Base-by-base conservation (phyloP, 1,140 invertebrate species). In the Epicauta chinensis region DNA sequence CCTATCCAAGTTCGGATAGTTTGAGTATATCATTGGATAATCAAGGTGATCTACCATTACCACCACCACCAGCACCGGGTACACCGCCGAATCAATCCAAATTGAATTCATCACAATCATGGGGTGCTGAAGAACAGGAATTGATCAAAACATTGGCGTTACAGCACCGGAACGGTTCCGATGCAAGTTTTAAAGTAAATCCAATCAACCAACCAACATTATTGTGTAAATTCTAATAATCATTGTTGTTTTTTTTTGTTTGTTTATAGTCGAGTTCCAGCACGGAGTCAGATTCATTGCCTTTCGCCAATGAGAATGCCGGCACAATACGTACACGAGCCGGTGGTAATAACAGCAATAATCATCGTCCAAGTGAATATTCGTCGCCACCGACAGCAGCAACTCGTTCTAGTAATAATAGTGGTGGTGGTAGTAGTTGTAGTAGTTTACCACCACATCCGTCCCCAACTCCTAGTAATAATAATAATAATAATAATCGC, bases 261-360 rank as follows among this genome's bases (percentile, higher is more conserved):
- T 57, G 64, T 23, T 77, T 76, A 9, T 77, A 93, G 85, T 95
- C 93, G 61, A 94, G 84, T 76, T 94, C 92, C 53, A 96, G 92
- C 74, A 93, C 91, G 44, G 90, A 97, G 75, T 95, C 92, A 15
- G 94, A 97, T 72, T 94, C 92, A 59, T 81, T 98, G 68, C 95
- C 95, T 32, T 98, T 98, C 74, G 95, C 96, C 51, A 98, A 98
- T 72, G 96, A 98, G 68, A 97, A 98, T 75, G 93, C 93, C 30
- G 96, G 95, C 9, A 98, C 96, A 16, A 98, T 98, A 66, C 95
- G 96, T 63, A 89, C 90, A 58, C 73, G 86, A 51, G 75, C 78
- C 2, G 72, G 68, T 2, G 44, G 45, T 37, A 54, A 52, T 41
- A 23, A 23, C 23, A 23, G 7, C 7, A 23, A 7, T 7, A 23